Evolutionary conservation across 1,140 invertebrate genomes (phyloP).

Genomic region (Drosophila saltans): DNA sequence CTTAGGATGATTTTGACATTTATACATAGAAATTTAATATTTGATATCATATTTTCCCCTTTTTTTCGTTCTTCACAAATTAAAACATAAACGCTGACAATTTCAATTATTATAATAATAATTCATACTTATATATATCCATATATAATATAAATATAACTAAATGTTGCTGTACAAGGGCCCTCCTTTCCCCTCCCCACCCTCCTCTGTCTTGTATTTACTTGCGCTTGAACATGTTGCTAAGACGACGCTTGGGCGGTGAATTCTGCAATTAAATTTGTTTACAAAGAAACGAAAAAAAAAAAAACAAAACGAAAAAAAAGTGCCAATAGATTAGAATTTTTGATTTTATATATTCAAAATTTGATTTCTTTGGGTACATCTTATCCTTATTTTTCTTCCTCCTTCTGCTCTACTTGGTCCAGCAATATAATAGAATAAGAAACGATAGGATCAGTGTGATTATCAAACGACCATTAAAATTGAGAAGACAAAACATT

Average conservation of each 20-base stretch:
- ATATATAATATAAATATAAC: no score
- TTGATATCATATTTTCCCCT: background rate
- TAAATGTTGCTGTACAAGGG: background rate
- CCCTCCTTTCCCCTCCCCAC: background rate
- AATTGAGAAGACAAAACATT: constrained; percentile 1
- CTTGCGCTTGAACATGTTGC: constrained; percentile 80
- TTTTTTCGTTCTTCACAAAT: background rate
- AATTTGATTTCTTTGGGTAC: no score
- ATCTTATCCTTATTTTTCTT: background rate
- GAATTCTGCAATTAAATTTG: constrained; percentile 69
- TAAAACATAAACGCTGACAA: background rate
- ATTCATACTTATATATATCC: no score
- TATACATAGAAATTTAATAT: constrained; percentile 1
- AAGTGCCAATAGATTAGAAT: background rate
- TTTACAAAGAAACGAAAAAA: constrained; percentile 9
- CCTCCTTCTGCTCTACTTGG: background rate
- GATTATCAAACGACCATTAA: background rate
- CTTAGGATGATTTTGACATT: background rate
- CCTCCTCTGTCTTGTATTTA: constrained; percentile 16
- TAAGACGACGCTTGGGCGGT: constrained; percentile 75
- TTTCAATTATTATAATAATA: no score
- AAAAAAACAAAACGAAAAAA: background rate
- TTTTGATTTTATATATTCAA: constrained; percentile 7
- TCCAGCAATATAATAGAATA: background rate
- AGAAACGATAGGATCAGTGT: background rate